Conservation (phyloP, 2,113 vertebrate genomes). For the Pardalotus punctatus region DNA sequence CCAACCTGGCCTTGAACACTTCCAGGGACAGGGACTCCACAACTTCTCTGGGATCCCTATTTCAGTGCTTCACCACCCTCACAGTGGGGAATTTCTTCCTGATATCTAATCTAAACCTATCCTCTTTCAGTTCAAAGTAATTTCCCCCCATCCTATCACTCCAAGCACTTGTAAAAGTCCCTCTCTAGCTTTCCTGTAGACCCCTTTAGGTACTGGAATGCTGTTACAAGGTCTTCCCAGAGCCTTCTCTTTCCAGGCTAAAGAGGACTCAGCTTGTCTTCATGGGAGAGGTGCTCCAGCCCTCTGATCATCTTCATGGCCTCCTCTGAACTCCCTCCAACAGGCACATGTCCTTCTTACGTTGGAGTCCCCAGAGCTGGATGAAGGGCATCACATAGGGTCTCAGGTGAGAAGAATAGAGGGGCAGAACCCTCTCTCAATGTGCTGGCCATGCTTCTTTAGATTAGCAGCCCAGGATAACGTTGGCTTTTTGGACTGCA, state of each 20-base stretch:
- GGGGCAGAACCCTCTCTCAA: not conserved
- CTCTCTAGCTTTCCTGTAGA: not conserved
- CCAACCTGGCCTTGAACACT: not conserved
- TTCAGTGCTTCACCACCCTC: not conserved
- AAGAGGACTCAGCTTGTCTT: not conserved
- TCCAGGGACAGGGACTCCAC: not conserved
- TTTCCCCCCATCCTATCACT: rapidly evolving
- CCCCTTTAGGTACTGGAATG: not conserved
- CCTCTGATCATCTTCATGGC: not conserved
- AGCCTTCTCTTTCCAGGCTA: not conserved
- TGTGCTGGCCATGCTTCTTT: not conserved
- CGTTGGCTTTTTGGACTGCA: not conserved
- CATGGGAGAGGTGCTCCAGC: not conserved
- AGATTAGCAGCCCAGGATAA: not conserved
- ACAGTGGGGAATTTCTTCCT: not conserved
- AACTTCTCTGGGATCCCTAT: not conserved
- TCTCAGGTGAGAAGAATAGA: not conserved
- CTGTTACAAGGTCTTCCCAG: not conserved
- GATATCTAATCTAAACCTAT: not conserved
- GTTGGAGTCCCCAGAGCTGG: not conserved
- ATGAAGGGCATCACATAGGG: not conserved
- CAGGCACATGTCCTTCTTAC: not conserved
- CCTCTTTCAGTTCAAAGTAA: not conserved
- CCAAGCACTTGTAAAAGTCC: not conserved
- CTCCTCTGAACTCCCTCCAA: not conserved